Conservation (phyloP, 2,113 vertebrate genomes). For the Oreochromis aureus region DNA sequence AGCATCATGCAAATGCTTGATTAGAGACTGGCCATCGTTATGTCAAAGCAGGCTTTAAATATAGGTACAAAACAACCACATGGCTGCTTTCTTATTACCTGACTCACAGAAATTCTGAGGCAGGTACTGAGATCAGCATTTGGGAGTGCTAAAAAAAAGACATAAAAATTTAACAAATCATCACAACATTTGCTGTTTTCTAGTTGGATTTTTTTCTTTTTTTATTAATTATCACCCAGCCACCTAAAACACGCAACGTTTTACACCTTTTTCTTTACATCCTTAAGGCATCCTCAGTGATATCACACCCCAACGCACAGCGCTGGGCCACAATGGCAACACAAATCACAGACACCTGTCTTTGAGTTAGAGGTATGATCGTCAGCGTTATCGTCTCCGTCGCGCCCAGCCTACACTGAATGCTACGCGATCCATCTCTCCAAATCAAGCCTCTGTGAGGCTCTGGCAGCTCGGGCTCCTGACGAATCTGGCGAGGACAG, state of each 20-base stretch:
- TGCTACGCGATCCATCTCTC: neutral
- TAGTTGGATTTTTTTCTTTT: neutral
- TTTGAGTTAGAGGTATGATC: neutral
- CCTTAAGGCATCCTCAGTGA: neutral
- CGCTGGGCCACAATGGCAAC: neutral
- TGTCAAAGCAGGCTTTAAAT: neutral
- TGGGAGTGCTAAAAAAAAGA: neutral
- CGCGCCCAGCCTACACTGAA: neutral
- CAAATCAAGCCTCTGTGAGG: neutral
- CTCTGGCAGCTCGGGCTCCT: neutral
- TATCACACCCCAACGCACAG: neutral
- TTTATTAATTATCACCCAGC: neutral
- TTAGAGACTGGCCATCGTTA: neutral
- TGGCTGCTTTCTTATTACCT: neutral
- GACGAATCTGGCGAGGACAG: conserved; percentile 1
- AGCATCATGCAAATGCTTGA: neutral
- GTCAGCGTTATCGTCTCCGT: neutral
- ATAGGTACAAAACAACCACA: neutral
- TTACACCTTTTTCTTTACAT: neutral
- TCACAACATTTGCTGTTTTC: neutral
- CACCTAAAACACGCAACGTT: neutral
- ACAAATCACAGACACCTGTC: neutral
- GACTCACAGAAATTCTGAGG: neutral
- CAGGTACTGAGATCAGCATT: neutral
- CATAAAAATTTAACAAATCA: neutral